These are phyloP conservation scores for Prochilodus magdalenae DNA, from an alignment of 2,113 vertebrate genomes.

Conservation along the genomic window DNA sequence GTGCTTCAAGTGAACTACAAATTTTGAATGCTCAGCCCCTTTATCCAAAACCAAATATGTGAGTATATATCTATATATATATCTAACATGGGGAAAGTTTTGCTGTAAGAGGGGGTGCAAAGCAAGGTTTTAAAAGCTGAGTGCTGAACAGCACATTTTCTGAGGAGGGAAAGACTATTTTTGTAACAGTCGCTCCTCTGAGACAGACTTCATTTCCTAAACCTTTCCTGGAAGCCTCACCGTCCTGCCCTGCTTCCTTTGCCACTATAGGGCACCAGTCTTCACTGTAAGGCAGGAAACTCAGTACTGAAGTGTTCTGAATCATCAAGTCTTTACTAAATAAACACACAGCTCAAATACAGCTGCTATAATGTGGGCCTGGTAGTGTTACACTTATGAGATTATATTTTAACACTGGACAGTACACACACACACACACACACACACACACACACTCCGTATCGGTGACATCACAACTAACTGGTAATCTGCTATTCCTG, in stretches of 20 bases:
- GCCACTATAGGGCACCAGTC: constrained; percentile 13
- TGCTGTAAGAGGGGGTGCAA: background rate
- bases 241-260: constrained; percentile 52
- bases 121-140: background rate
- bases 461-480: too few species aligned
- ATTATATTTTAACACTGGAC: too few species aligned
- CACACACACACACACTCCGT: too few species aligned
- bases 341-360: background rate
- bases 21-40: too few species aligned
- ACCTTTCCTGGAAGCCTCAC: constrained; percentile 59
- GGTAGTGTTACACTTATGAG: background rate
- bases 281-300: constrained; percentile 18
- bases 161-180: constrained; percentile 58
- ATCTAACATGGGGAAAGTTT: background rate
- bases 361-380: background rate
- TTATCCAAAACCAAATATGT: too few species aligned
- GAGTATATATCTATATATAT: too few species aligned
- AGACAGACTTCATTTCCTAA: constrained; percentile 59
- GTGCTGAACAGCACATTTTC: constrained; percentile 37
- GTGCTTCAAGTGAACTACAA: too few species aligned
- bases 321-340: background rate
- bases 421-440: too few species aligned
- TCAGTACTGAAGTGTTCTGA: background rate
- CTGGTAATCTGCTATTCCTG: too few species aligned
- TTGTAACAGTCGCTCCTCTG: constrained; percentile 53